Base-by-base conservation (phyloP, 2,113 vertebrate species). In the Anoplopoma fimbria region DNA sequence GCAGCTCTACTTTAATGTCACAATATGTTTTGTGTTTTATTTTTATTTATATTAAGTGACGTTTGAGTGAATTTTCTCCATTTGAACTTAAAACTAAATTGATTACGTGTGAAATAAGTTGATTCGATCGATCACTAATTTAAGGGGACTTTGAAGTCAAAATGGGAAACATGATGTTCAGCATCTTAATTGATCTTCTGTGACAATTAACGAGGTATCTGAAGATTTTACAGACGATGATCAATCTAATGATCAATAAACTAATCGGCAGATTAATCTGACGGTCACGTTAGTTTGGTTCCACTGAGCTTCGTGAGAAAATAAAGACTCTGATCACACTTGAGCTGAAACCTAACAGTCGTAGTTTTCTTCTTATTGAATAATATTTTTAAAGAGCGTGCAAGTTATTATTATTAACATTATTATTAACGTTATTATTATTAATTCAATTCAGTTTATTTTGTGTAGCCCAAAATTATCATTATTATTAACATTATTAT, bases 321-420 rank as follows among this genome's bases (percentile, higher is more conserved):
- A 8, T 23, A 21, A 21, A 47, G 51, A 27, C 79, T 81, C 76
- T 40, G 72, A 70, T 86, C 86, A 86, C 87, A 83, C 78, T 63
- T 67, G 80, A 77, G 49, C 60, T 74, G 82, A 75, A 57, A 49
- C 71, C 36, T 67, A 53, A 61, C 74, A 29, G 75, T 71, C 45
- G 5, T 4, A 6, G 1, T 69, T 82, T 85, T 84, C 6, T 14
- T 81, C 42, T n/a, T n/a, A 47, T 55, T 36, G 23, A 74, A 77
- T 31, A 33, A 77, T 31, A 33, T 64, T 71, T 75, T 68, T 19
- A 2, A 9, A 57, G 77, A 81, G 75, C 78, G 1, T 4, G 23
- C 45, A 17, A 73, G 53, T 69, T n/a, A 47, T 65, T 45, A 1
- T 19, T 21, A 51, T 36, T 9, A 81, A 7, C 19, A 63, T 71